A percentile compares a stretch with the other conserved stretches of the same genome.
These are phyloP conservation scores for Clarias platycephalus DNA, from an alignment of 2,797 vertebrate species.

Conservation along the genomic window DNA sequence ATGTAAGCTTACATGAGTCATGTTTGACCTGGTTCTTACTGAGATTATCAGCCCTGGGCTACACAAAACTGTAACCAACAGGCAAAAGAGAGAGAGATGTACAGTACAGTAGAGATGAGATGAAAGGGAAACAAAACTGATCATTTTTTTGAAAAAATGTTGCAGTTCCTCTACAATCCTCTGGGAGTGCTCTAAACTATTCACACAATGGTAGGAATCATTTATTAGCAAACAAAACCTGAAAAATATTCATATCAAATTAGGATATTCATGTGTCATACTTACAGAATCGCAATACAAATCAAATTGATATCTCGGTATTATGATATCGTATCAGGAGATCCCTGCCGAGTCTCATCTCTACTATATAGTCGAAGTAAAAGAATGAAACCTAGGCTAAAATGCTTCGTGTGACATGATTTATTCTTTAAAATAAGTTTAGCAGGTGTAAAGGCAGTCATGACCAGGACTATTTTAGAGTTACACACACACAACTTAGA, in stretches of 20 bases:
- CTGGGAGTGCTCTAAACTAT: too few relatives aligned
- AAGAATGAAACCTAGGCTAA: not conserved
- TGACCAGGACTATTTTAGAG: not conserved
- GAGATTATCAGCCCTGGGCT: not conserved
- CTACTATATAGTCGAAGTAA: not conserved
- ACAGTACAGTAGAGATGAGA: not conserved
- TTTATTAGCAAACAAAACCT: too few relatives aligned
- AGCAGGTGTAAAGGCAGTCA: not conserved
- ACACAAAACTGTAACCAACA: not conserved
- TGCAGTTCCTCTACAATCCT: too few relatives aligned
- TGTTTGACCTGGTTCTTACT: not conserved
- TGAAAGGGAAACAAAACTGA: too few relatives aligned
- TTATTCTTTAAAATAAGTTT: not conserved
- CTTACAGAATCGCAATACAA: too few relatives aligned
- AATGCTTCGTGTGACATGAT: not conserved
- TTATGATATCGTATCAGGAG: too few relatives aligned
- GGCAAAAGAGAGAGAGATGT: not conserved
- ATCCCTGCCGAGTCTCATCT: too few relatives aligned
- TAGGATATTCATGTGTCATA: too few relatives aligned
- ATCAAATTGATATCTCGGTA: too few relatives aligned
- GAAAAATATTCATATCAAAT: too few relatives aligned
- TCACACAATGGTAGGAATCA: too few relatives aligned
- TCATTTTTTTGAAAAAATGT: too few relatives aligned
- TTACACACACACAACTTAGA: not conserved
- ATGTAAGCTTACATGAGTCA: not conserved